These are phyloP conservation scores for Kradibia gibbosae DNA, from an alignment of 1,140 invertebrate genomes.

Conservation along the genomic window DNA sequence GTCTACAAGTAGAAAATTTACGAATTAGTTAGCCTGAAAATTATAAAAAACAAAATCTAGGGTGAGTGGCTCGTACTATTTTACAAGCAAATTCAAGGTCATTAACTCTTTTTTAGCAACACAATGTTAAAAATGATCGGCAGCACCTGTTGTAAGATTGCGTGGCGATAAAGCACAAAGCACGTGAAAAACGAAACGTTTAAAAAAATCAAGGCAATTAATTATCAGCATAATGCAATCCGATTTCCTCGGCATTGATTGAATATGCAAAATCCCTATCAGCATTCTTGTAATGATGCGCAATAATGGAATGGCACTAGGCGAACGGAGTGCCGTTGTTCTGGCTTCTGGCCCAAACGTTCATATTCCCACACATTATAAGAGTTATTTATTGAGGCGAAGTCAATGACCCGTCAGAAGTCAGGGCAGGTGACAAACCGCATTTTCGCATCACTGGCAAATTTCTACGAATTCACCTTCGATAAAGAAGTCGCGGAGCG, in stretches of 20 bases:
- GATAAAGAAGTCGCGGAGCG: not conserved
- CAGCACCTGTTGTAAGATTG: not conserved
- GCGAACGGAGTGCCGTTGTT: constrained; percentile 39
- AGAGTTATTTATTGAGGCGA: constrained; percentile 52
- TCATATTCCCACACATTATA: constrained; percentile 2
- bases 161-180: not conserved
- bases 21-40: not conserved
- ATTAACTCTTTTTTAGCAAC: not conserved
- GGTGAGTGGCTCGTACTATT: not conserved
- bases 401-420: constrained; percentile 48
- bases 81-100: not conserved
- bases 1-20: not conserved
- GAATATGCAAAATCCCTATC: constrained; percentile 3
- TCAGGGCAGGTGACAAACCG: constrained; percentile 38
- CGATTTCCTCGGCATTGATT: not conserved
- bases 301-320: not conserved
- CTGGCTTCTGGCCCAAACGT: not conserved
- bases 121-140: not conserved
- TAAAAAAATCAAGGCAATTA: not conserved
- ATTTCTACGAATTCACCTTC: constrained; percentile 53
- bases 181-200: not conserved
- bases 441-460: constrained; percentile 46
- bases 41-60: not conserved
- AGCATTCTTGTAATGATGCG: constrained; percentile 25
- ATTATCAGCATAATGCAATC: not conserved